Conservation (phyloP, 2,888 invertebrate species). For the Trachelus tabidus region DNA sequence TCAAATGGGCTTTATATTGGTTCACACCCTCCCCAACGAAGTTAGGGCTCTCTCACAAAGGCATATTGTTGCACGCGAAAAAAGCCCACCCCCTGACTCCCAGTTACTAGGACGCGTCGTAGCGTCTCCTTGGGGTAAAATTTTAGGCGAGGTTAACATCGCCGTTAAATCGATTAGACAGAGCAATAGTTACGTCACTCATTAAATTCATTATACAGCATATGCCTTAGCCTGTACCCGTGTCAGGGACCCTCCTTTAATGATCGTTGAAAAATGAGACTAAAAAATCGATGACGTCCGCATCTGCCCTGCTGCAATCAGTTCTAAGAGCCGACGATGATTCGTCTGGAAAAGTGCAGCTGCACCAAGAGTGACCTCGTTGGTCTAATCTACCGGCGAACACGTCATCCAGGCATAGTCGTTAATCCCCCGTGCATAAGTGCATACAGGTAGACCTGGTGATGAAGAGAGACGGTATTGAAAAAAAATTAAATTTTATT, state of each 20-base stretch:
- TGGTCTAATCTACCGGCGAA: not conserved
- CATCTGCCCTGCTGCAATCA: conserved; percentile 43
- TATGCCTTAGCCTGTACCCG: not conserved
- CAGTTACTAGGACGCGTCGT: not conserved
- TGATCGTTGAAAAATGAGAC: not conserved
- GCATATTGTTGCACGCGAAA: conserved; percentile 30
- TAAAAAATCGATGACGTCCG: conserved; percentile 33
- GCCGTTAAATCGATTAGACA: not conserved
- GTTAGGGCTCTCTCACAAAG: conserved; percentile 20
- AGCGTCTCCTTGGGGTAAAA: not conserved
- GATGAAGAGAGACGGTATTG: not conserved
- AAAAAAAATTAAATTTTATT: not conserved
- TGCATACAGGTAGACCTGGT: not conserved
- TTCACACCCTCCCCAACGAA: conserved; percentile 47
- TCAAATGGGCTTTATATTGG: conserved; percentile 58
- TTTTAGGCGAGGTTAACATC: not conserved
- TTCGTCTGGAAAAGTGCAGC: conserved; percentile 32
- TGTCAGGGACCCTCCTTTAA: not conserved
- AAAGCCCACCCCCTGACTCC: conserved; percentile 23
- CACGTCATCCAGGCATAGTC: not conserved
- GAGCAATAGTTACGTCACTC: not conserved
- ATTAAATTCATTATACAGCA: not conserved
- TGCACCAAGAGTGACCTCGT: conserved; percentile 20
- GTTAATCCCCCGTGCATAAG: not conserved
- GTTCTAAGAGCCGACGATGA: conserved; percentile 26